Base-by-base conservation (phyloP, 1,140 invertebrate genomes). In the Lysiphlebus fabarum region DNA sequence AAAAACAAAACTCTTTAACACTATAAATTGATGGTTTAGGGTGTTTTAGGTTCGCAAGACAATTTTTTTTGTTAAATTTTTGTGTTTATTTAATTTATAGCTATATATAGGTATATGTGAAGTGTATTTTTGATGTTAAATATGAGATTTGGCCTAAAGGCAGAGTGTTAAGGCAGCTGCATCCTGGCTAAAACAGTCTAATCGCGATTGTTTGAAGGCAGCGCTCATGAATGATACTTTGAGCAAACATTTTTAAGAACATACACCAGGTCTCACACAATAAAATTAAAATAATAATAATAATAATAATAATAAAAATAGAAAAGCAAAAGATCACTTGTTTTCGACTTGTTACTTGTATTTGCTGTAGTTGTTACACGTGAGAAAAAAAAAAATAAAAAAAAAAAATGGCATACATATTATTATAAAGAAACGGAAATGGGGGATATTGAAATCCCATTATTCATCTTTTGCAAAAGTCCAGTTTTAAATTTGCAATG, bases 141-240 rank as follows among this genome's bases (percentile, higher is more conserved):
- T 12, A 14, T n/a, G 11, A 12, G 7, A n/a, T 45, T 58, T 42
- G 40, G 55, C 51, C 47, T 4, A 34, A 62, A 6, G 42, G 41
- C 17, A 26, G 17, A 26, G 59, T 62, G 62, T 58, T 59, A 63
- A 66, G 58, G 67, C 65, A 68, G 68, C 68, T 69, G 68, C 65
- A 47, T 59, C 58, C 53, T 59, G 37, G 33, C 45, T 42, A 48
- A 58, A 49, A 12, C 8, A 40, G 26, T 42, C 47, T 55, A 55
- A 43, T 48, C 59, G 38, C 47, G 45, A 60, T 48, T 41, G 41
- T 42, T 56, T 38, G 38, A 56, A 55, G 54, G 60, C 57, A 61
- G 17, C 17, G n/a, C n/a, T n/a, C n/a, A 5, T 11, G 12, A 53
- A 17, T 53, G 63, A 71, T 70, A 68, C 63, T 69, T 70, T 68